These are phyloP conservation scores for Scytalopus superciliaris DNA, from an alignment of 2,113 vertebrate genomes.

Conservation along the genomic window DNA sequence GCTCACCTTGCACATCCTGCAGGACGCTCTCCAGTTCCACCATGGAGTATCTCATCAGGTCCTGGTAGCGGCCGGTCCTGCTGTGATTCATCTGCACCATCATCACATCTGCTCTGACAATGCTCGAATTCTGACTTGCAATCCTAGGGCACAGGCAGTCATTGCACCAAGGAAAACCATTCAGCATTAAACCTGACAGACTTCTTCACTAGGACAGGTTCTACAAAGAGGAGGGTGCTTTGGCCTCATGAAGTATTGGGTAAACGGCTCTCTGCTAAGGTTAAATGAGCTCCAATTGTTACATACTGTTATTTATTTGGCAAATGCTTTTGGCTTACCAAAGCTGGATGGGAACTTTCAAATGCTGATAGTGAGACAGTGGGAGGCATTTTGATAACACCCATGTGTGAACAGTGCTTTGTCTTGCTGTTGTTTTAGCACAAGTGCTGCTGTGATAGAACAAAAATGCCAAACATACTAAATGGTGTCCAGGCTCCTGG, in stretches of 20 bases:
- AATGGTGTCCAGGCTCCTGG: constrained; percentile 7
- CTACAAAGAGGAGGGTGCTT: not conserved
- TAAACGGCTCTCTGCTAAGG: not conserved
- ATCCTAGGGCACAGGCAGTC: not conserved
- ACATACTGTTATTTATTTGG: not conserved
- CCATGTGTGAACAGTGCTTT: not conserved
- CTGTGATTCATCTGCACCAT: not conserved
- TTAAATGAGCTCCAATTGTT: not conserved
- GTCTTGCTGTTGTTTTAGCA: not conserved
- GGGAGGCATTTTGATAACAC: not conserved
- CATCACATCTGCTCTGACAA: rapidly evolving
- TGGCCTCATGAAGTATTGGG: not conserved
- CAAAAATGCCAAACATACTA: not conserved
- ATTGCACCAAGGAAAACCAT: not conserved
- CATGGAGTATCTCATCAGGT: rapidly evolving
- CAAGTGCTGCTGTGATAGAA: rapidly evolving
- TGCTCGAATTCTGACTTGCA: rapidly evolving
- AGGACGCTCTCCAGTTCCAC: rapidly evolving
- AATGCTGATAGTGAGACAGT: not conserved
- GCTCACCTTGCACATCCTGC: rapidly evolving
- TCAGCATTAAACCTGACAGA: not conserved
- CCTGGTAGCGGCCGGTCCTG: rapidly evolving
- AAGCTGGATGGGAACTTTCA: not conserved
- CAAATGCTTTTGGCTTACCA: not conserved
- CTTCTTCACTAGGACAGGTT: not conserved